A percentile compares a stretch with the other conserved stretches of the same genome.
Evolutionary conservation across 2,113 vertebrate genomes (phyloP).

Genomic region (Alligator sinensis): DNA sequence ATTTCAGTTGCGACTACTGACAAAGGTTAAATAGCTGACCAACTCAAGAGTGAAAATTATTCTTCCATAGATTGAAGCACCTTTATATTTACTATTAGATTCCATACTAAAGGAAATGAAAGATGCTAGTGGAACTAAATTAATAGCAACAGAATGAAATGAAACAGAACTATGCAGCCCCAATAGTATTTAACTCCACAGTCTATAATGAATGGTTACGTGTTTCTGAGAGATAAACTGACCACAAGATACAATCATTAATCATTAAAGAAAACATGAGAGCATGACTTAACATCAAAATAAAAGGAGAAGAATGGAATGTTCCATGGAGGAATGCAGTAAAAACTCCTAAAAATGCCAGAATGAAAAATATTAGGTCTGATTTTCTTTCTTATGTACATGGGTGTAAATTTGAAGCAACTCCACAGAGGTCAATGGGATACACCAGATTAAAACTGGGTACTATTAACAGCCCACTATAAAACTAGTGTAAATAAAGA

Average conservation of each 20-base stretch:
- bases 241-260: not conserved
- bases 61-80: not conserved
- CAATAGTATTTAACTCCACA: not conserved
- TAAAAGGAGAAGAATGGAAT: slow-evolving; percentile 52
- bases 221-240: slow-evolving; percentile 13
- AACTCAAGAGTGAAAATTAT: not conserved
- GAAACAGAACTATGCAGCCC: not conserved
- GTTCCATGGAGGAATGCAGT: slow-evolving; percentile 8
- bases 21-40: not conserved
- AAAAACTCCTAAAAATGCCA: slow-evolving; percentile 34
- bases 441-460: not conserved
- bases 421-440: not conserved
- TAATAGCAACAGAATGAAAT: slow-evolving; percentile 4
- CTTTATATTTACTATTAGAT: not conserved
- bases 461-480: not conserved
- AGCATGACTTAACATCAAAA: slow-evolving; percentile 24
- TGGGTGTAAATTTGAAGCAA: not conserved
- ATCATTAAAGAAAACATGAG: not conserved
- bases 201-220: not conserved
- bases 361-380: slow-evolving; percentile 7
- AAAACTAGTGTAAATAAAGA: not conserved
- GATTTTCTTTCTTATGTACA: not conserved
- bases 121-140: not conserved
- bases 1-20: not conserved
- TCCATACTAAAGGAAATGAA: not conserved